These are phyloP conservation scores for Macrostomum cliftonense DNA, from an alignment of 2,888 invertebrate species.

Conservation along the genomic window DNA sequence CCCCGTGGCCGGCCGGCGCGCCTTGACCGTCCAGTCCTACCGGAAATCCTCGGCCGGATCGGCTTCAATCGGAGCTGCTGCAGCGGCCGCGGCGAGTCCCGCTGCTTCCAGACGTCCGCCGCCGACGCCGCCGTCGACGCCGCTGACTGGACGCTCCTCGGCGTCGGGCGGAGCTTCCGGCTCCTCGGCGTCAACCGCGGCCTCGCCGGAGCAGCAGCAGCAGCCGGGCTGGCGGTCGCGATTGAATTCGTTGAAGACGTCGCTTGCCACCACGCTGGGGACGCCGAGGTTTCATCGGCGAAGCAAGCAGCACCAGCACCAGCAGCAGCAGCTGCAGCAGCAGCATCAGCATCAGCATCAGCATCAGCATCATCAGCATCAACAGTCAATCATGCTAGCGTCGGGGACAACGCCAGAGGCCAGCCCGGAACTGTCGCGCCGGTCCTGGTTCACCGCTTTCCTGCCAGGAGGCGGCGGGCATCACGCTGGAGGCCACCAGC, in stretches of 20 bases:
- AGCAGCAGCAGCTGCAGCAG: neutral
- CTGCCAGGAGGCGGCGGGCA: slow-evolving; percentile 40
- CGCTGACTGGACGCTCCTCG: too few relatives aligned
- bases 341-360: neutral
- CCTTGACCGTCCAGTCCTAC: slow-evolving; percentile 26
- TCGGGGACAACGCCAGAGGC: neutral
- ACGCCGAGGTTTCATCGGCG: slow-evolving; percentile 75
- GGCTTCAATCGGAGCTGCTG: too few relatives aligned
- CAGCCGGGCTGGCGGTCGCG: slow-evolving; percentile 61
- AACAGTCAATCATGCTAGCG: neutral
- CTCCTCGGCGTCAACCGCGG: neutral
- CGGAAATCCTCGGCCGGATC: too few relatives aligned
- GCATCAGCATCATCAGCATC: neutral
- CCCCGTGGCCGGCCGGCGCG: slow-evolving; percentile 75
- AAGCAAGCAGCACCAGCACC: slow-evolving; percentile 45
- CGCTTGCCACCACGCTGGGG: slow-evolving; percentile 57
- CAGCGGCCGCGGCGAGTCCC: too few relatives aligned
- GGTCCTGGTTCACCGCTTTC: slow-evolving; percentile 94
- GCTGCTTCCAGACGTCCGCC: too few relatives aligned
- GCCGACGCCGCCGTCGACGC: too few relatives aligned
- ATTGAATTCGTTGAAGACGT: slow-evolving; percentile 75
- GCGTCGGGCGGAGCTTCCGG: too few relatives aligned
- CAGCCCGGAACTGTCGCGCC: slow-evolving; percentile 50
- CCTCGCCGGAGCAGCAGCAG: slow-evolving; percentile 10
- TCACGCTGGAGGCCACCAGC: neutral